Evolutionary conservation across 2,888 invertebrate species (phyloP).

Genomic region (Drosophila longiperda): DNA sequence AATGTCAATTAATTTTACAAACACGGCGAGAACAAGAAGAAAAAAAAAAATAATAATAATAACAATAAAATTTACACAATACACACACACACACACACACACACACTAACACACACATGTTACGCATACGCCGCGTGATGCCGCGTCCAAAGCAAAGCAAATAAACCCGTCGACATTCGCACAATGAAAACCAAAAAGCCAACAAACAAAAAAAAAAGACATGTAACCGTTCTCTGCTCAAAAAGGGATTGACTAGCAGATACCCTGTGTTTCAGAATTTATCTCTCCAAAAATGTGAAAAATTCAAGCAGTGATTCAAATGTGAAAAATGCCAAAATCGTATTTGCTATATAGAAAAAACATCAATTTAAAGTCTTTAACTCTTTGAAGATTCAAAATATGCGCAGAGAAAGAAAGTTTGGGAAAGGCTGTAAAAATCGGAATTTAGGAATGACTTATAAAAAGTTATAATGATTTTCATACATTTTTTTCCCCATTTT

Average conservation of each 20-base stretch:
- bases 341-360: rapidly evolving
- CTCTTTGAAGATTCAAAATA: not conserved
- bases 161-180: conserved; percentile 42
- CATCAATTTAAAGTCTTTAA: not conserved
- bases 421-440: not conserved
- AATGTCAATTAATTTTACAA: conserved; percentile 84
- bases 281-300: not conserved
- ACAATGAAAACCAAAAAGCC: conserved; percentile 30
- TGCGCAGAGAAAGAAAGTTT: not conserved
- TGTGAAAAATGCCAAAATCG: not conserved
- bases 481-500: not conserved
- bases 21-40: conserved; percentile 68
- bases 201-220: conserved; percentile 12
- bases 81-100: conserved; percentile 19
- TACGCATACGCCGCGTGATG: conserved; percentile 54
- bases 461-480: not conserved
- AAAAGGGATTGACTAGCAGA: not conserved
- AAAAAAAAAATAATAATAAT: conserved; percentile 57
- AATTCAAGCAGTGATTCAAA: not conserved
- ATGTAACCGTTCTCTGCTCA: not conserved
- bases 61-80: conserved; percentile 79
- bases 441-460: not conserved
- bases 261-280: not conserved
- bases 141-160: conserved; percentile 39
- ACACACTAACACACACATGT: conserved; percentile 19